Evolutionary conservation across 2,113 vertebrate genomes (phyloP).

Genomic region (Oxyruncus cristatus): DNA sequence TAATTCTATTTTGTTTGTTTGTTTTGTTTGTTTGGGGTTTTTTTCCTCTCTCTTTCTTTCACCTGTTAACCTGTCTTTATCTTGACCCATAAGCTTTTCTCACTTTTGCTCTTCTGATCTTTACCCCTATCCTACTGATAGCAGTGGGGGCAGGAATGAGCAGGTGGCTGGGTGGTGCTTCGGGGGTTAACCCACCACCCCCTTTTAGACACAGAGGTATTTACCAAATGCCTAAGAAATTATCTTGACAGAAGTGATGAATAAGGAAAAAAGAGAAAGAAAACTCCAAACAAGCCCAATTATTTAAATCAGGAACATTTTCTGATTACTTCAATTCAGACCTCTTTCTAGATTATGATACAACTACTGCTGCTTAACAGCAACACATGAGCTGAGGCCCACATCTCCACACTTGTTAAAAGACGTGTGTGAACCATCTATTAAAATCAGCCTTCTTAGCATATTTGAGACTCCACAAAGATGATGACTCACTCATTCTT

Average conservation of each 20-base stretch:
- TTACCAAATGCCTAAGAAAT: neutral
- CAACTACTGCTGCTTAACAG: neutral
- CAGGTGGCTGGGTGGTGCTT: neutral
- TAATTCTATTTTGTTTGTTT: too few relatives aligned
- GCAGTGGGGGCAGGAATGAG: neutral
- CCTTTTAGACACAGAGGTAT: neutral
- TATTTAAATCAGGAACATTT: neutral
- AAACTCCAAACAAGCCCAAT: accelerated
- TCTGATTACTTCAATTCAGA: neutral
- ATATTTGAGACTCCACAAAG: neutral
- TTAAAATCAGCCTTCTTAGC: neutral
- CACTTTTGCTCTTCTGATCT: neutral
- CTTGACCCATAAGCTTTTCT: neutral
- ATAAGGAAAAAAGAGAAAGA: neutral
- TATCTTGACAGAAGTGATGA: neutral
- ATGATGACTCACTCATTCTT: neutral
- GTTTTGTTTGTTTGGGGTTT: too few relatives aligned
- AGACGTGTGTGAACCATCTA: neutral
- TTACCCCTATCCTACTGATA: neutral
- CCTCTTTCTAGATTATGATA: neutral
- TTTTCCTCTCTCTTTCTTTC: neutral
- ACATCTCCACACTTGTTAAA: neutral
- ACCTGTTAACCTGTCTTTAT: neutral
- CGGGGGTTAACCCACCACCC: neutral
- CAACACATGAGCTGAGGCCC: neutral